A percentile compares a stretch with the other conserved stretches of the same genome.
Conservation (phyloP, 2,113 vertebrate genomes). For the Callionymus lyra region DNA sequence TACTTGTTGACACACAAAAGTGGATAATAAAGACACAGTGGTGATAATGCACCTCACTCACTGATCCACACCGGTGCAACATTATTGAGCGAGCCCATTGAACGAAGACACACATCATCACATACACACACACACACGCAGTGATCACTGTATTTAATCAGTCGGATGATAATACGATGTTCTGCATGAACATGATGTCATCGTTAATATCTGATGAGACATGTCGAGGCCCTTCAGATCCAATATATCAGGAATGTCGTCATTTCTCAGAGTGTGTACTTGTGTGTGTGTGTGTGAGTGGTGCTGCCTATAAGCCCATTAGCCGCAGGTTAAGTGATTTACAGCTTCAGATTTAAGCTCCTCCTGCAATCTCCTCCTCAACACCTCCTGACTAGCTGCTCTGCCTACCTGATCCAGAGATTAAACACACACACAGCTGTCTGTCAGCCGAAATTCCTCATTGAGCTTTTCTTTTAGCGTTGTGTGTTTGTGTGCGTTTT, state of each 20-base stretch:
- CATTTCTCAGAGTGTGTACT: conserved; percentile 28
- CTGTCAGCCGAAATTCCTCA: not conserved
- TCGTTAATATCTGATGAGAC: conserved; percentile 43
- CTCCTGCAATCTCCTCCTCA: conserved; percentile 50
- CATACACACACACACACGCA: conserved; percentile 1
- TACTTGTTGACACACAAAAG: too few species aligned
- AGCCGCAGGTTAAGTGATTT: conserved; percentile 66
- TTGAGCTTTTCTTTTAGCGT: too few species aligned
- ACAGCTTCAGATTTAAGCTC: conserved; percentile 55
- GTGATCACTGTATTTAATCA: conserved; percentile 18
- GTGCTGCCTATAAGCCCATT: conserved; percentile 58
- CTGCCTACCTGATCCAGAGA: conserved; percentile 50
- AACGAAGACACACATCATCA: too few species aligned
- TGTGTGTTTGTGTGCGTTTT: too few species aligned
- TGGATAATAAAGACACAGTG: too few species aligned
- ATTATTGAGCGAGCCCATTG: too few species aligned
- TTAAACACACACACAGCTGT: conserved; percentile 26
- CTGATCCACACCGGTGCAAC: too few species aligned
- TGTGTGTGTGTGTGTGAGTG: conserved; percentile 11
- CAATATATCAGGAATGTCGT: conserved; percentile 15
- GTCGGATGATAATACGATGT: conserved; percentile 25
- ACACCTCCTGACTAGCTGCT: conserved; percentile 43
- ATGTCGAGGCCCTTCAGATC: conserved; percentile 28
- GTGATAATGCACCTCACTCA: too few species aligned
- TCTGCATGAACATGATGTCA: conserved; percentile 33